Percentiles rank a stretch among this genome's conserved stretches.
Evolutionary conservation across 2,888 invertebrate genomes (phyloP).

Genomic region (Catotricha subobsoleta): DNA sequence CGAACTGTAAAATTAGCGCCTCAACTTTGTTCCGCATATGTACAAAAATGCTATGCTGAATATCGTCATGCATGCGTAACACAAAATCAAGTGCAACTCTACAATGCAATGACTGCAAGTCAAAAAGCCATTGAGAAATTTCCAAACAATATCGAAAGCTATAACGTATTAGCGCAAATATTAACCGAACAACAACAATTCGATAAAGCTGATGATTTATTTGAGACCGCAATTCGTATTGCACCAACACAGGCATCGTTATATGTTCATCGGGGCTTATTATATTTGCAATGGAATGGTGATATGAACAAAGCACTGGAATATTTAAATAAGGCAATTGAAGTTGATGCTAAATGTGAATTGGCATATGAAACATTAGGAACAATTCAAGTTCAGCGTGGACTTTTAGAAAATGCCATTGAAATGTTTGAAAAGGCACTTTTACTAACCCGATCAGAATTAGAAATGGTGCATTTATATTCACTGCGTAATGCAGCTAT

Average conservation of each 20-base stretch:
- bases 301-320: conserved; percentile 62
- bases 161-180: conserved; percentile 79
- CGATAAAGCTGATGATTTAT: conserved; percentile 64
- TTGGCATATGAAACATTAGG: conserved; percentile 91
- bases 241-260: conserved; percentile 74
- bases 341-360: conserved; percentile 80
- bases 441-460: conserved; percentile 62
- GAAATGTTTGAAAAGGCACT: conserved; percentile 80
- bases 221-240: conserved; percentile 59
- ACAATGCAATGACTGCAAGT: conserved; percentile 53
- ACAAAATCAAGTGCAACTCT: conserved; percentile 40
- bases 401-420: conserved; percentile 64
- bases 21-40: conserved; percentile 65
- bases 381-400: conserved; percentile 80
- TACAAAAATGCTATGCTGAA: conserved; percentile 81
- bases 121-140: conserved; percentile 58
- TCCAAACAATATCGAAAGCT: conserved; percentile 71
- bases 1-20: conserved; percentile 68
- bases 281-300: conserved; percentile 69
- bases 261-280: conserved; percentile 70
- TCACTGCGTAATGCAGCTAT: conserved; percentile 77
- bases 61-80: conserved; percentile 51
- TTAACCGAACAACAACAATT: conserved; percentile 69
- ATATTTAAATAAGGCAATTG: conserved; percentile 63
- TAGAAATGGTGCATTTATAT: conserved; percentile 80